phyloP scores from a whole-genome alignment of 2,888 invertebrate genomes.

The Dromius quadrimaculatus region DNA sequence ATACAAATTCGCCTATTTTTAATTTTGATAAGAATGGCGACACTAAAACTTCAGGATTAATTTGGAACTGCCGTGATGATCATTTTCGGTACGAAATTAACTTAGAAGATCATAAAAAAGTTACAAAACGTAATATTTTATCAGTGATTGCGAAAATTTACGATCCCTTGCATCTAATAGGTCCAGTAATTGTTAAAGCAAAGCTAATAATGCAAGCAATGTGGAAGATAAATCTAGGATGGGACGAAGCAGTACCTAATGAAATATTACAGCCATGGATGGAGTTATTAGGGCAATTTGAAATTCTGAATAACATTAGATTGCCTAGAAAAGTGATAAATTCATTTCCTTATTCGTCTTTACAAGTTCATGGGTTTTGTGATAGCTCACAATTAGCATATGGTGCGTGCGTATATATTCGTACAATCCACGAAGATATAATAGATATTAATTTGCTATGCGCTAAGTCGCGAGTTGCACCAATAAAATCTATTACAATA shows the following conservation, averaged over 20 bases:
- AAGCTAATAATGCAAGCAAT: slow-evolving; percentile 22
- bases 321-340: background rate
- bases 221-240: slow-evolving; percentile 13
- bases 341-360: background rate
- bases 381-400: slow-evolving; percentile 53
- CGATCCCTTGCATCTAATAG: slow-evolving; percentile 53
- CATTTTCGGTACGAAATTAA: slow-evolving; percentile 51
- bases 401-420: slow-evolving; percentile 50
- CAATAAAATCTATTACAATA: background rate
- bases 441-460: slow-evolving; percentile 20
- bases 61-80: slow-evolving; percentile 59
- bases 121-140: slow-evolving; percentile 1
- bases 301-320: background rate
- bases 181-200: background rate
- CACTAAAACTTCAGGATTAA: background rate
- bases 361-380: slow-evolving; percentile 50
- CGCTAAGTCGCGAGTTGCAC: background rate
- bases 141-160: slow-evolving; percentile 17
- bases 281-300: background rate
- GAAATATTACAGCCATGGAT: slow-evolving; percentile 25
- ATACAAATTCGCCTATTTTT: background rate
- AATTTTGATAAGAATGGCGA: background rate
- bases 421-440: background rate
- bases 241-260: slow-evolving; percentile 20
- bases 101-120: background rate